Evolutionary conservation across 2,113 vertebrate genomes (phyloP), one percentile per base, ranked within the genome.

Genomic region (Amazona guildingii): DNA sequence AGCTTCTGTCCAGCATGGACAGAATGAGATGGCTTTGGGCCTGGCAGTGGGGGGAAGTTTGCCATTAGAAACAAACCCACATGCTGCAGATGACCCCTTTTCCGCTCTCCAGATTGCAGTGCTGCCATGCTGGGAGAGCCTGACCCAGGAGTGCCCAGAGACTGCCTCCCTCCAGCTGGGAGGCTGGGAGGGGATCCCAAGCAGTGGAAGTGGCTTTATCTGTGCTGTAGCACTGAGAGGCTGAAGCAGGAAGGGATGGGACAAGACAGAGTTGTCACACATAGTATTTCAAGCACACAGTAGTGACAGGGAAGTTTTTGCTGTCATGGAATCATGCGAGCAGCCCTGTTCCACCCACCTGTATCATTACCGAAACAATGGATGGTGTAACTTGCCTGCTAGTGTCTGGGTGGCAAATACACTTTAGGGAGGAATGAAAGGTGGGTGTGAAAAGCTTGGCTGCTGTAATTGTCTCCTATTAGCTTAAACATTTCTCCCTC

Each of bases 401-500:
- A 13, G 69, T 92, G 74, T 92, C 75, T 96, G 79, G 31, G 21
- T 88, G 94, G 75, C 75, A 92, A 89, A 95, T 84, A 37, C 19
- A 87, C 35, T 78, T 75, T 52, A 75, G 69, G 54, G 80, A 52
- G 51, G 51, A 89, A 84, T 33, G 33, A 69, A 84, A 75, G 74
- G 91, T 93, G 73, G 92, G 92, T 70, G 84, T 81, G 79, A 86
- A 93, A 85, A 85, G 57, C 89, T 78, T 91, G 90, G 83, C 90
- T 96, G 82, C 78, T 97, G 20, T 94, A 95, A 97, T 96, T 95
- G 63, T 82, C 61, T 92, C 59, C 49, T 91, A 77, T 95, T 97
- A 95, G 31, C 44, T 96, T 93, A 92, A 94, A 84, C 4, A 90
- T 49, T 83, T 87, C n/a, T 96, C n/a, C 29, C 28, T 68, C 25